A percentile compares a stretch with the other conserved stretches of the same genome.
phyloP scores from a whole-genome alignment of 1,140 invertebrate species.

The Condylostylus longicornis region DNA sequence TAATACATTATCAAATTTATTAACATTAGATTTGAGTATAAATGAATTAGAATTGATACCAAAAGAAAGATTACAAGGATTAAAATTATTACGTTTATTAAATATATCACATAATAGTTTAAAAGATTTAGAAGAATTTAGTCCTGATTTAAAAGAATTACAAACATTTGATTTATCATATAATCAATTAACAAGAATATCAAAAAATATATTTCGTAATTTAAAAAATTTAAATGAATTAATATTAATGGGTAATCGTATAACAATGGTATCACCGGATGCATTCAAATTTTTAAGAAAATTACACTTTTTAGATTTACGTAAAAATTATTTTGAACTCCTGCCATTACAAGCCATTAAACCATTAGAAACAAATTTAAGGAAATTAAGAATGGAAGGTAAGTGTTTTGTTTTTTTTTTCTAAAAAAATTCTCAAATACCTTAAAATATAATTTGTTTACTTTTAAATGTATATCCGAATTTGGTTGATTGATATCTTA shows the following conservation, averaged over 20 bases:
- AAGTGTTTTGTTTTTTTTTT: conserved; percentile 26
- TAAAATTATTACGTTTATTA: conserved; percentile 51
- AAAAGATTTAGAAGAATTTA: conserved; percentile 70
- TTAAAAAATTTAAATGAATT: conserved; percentile 58
- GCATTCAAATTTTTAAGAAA: conserved; percentile 67
- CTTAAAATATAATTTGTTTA: too few species aligned
- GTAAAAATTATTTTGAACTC: conserved; percentile 68
- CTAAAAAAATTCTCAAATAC: too few species aligned
- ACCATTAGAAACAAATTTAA: conserved; percentile 64
- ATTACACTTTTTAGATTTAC: conserved; percentile 63
- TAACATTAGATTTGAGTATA: conserved; percentile 65
- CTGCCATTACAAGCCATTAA: conserved; percentile 60
- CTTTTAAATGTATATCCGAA: too few species aligned
- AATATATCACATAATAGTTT: conserved; percentile 73
- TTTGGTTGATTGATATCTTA: too few species aligned
- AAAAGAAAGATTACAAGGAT: conserved; percentile 65
- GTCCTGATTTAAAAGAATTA: conserved; percentile 55
- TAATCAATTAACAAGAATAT: conserved; percentile 65
- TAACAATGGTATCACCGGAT: conserved; percentile 59
- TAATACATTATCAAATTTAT: conserved; percentile 52
- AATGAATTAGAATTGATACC: conserved; percentile 75
- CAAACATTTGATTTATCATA: conserved; percentile 67
- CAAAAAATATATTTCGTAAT: conserved; percentile 58
- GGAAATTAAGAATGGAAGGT: conserved; percentile 63
- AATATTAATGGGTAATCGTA: conserved; percentile 66